Conservation (phyloP, 2,888 invertebrate species). For the Rhabditophanes sp. region DNA sequence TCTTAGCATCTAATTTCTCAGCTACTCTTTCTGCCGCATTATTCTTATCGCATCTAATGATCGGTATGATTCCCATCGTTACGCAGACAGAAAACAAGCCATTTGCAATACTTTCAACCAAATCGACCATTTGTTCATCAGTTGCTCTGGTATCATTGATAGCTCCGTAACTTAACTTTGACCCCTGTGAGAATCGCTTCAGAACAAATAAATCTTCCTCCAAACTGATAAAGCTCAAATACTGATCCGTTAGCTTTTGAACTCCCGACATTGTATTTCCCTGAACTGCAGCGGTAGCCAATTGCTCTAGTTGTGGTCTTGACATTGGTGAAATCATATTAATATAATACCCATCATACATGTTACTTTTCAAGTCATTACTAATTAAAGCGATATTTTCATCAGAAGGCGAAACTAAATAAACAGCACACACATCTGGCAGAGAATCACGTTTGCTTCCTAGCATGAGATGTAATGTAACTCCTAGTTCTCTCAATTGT, state of each 20-base stretch:
- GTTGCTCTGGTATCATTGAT: conserved; percentile 48
- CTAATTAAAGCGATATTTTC: conserved; percentile 85
- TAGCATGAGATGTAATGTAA: conserved; percentile 69
- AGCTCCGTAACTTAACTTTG: conserved; percentile 10
- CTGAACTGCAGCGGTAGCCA: conserved; percentile 77
- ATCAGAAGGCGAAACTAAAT: conserved; percentile 86
- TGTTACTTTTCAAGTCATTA: conserved; percentile 54
- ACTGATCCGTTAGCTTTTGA: conserved; percentile 91
- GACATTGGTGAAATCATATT: conserved; percentile 75
- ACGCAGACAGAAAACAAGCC: conserved; percentile 93
- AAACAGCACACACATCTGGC: conserved; percentile 93
- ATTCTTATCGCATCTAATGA: conserved; percentile 75
- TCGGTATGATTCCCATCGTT: conserved; percentile 77
- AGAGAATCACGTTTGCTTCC: conserved; percentile 55
- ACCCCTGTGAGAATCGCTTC: conserved; percentile 65
- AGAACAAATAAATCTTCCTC: conserved; percentile 80
- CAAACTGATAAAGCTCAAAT: conserved; percentile 87
- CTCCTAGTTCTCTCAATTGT: conserved; percentile 81
- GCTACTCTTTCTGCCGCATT: conserved; percentile 98
- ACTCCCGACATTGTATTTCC: conserved; percentile 63
- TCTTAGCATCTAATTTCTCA: conserved; percentile 76
- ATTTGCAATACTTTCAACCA: conserved; percentile 85
- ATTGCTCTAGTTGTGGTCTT: conserved; percentile 70
- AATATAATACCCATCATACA: conserved; percentile 83
- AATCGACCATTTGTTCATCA: conserved; percentile 80